Percentiles rank a stretch among this genome's conserved stretches.
These are phyloP conservation scores for Sebastes dallii DNA, from an alignment of 2,797 vertebrate species.

Conservation along the genomic window DNA sequence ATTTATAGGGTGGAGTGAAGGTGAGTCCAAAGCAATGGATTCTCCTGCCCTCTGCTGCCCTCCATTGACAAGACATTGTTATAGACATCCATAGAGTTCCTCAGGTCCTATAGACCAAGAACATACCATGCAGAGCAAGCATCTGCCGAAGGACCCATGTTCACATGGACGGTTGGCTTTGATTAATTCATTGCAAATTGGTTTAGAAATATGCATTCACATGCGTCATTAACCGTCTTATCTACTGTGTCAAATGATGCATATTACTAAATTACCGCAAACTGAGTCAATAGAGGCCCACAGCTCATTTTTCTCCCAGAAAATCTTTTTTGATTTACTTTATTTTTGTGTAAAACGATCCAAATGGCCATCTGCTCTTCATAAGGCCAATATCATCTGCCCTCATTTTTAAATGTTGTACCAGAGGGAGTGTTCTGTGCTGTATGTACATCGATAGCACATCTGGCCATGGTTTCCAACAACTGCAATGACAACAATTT, in stretches of 20 bases:
- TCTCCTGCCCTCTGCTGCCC: conserved; percentile 20
- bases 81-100: not conserved
- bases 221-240: not conserved
- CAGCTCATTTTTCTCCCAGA: not conserved
- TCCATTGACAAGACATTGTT: conserved; percentile 9
- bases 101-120: not conserved
- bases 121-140: not conserved
- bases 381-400: not conserved
- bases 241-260: not conserved
- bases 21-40: not conserved
- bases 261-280: not conserved
- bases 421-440: not conserved
- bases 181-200: not conserved
- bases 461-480: not conserved
- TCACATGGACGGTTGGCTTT: not conserved
- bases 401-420: not conserved
- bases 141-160: not conserved
- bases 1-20: conserved; percentile 23
- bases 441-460: not conserved
- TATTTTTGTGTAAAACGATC: not conserved
- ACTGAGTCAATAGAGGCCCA: not conserved
- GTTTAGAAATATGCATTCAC: not conserved
- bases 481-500: no score
- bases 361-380: not conserved
- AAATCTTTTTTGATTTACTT: not conserved